These are phyloP conservation scores for Antigone vipio DNA, from an alignment of 2,113 vertebrate species.

Conservation along the genomic window DNA sequence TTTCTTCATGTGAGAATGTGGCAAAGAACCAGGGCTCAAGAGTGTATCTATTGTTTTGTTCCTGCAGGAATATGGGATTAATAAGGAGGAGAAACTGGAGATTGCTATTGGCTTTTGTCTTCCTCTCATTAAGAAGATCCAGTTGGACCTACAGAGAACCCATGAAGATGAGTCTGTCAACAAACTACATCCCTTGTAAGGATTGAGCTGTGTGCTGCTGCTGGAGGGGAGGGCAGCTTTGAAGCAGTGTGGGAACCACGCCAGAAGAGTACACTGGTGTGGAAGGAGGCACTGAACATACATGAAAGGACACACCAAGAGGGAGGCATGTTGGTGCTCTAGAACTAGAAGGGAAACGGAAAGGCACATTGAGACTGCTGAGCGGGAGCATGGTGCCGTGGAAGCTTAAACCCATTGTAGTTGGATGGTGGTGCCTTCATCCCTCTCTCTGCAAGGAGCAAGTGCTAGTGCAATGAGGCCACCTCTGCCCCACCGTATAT, in stretches of 20 bases:
- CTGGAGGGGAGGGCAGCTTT: not conserved
- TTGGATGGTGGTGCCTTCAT: not conserved
- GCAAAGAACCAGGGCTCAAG: not conserved
- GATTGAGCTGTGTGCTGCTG: not conserved
- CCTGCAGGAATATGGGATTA: conserved; percentile 93
- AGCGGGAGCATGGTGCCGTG: not conserved
- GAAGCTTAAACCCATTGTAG: not conserved
- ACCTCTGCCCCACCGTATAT: not conserved
- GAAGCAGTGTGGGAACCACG: not conserved
- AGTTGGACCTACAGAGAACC: conserved; percentile 94
- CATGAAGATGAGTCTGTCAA: conserved; percentile 98
- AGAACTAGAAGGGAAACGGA: not conserved
- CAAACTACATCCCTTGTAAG: conserved; percentile 95
- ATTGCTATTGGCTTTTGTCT: conserved; percentile 96
- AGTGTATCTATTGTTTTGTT: not conserved
- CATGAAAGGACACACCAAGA: not conserved
- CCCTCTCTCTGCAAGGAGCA: not conserved
- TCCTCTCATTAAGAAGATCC: conserved; percentile 94
- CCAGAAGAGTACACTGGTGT: not conserved
- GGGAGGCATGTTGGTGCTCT: not conserved
- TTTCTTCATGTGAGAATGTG: not conserved
- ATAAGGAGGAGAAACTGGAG: conserved; percentile 92
- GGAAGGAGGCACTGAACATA: not conserved
- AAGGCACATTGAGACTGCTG: not conserved
- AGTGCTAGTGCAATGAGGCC: not conserved